A percentile compares a stretch with the other conserved stretches of the same genome.
phyloP scores from a whole-genome alignment of 2,797 vertebrate species.

The Urosaurus nigricauda region DNA sequence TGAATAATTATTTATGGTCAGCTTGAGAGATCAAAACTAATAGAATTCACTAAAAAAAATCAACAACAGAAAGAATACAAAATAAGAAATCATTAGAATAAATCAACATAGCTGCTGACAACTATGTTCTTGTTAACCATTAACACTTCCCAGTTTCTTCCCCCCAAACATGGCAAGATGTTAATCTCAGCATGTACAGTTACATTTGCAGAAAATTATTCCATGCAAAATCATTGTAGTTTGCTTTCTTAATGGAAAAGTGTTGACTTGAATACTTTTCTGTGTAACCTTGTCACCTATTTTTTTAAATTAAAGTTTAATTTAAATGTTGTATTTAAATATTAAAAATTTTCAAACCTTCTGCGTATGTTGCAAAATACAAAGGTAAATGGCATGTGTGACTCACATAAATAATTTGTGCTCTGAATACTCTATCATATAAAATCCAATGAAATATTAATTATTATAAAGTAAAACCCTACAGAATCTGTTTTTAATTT shows the following conservation, averaged over 20 bases:
- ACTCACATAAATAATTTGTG: background rate
- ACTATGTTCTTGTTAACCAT: slow-evolving; percentile 15
- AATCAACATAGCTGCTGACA: background rate
- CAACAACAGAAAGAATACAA: background rate
- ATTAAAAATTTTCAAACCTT: background rate
- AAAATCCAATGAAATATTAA: slow-evolving; percentile 6
- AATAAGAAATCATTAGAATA: slow-evolving; percentile 1
- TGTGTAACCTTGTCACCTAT: background rate
- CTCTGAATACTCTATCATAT: background rate
- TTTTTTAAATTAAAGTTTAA: background rate
- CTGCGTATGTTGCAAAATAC: background rate
- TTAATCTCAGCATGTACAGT: background rate
- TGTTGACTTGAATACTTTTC: background rate
- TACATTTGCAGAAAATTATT: background rate
- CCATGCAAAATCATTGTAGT: background rate
- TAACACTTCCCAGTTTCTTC: background rate
- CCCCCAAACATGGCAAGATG: background rate
- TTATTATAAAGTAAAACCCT: background rate
- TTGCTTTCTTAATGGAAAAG: background rate
- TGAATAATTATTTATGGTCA: slow-evolving; percentile 5
- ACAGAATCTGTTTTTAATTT: slow-evolving; percentile 5
- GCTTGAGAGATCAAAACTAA: background rate
- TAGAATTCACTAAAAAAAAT: slow-evolving; percentile 14
- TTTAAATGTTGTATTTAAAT: background rate
- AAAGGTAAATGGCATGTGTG: background rate